Conservation (phyloP, 1,140 invertebrate genomes). For the Andrena cerasifolii region DNA sequence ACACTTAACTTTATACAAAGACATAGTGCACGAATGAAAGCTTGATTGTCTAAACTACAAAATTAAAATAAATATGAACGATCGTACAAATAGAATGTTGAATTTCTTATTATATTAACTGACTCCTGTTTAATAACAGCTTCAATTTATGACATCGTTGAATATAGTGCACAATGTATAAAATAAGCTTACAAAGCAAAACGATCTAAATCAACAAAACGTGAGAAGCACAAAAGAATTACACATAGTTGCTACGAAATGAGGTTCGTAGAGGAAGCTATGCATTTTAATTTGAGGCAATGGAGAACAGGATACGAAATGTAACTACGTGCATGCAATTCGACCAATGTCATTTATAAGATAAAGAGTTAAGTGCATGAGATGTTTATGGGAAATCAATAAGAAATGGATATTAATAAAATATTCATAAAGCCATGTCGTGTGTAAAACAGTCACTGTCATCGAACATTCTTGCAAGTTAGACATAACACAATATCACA, state of each 20-base stretch:
- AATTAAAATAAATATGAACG: background rate
- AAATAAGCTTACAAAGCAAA: constrained; percentile 27
- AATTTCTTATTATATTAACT: background rate
- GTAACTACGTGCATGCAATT: constrained; percentile 18
- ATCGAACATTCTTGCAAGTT: constrained; percentile 36
- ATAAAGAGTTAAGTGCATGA: constrained; percentile 8
- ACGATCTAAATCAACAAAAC: background rate
- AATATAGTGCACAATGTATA: background rate
- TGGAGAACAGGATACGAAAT: constrained; percentile 1
- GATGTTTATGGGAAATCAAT: constrained; percentile 2
- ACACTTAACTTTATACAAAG: no score
- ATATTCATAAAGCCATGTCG: constrained; percentile 28
- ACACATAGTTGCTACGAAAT: background rate
- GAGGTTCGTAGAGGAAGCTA: background rate
- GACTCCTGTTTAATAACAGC: background rate
- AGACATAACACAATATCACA: constrained; percentile 68
- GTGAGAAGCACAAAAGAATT: background rate
- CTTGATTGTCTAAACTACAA: constrained; percentile 9
- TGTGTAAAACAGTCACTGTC: constrained; percentile 26
- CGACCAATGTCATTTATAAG: background rate
- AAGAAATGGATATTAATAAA: constrained; percentile 1
- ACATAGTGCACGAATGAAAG: background rate
- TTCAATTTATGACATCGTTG: background rate
- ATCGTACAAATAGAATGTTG: background rate
- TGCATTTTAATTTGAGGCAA: constrained; percentile 13